Conservation (phyloP, 2,113 vertebrate species). For the pig (Sus scrofa) region T2T-Sscrofa CM000824.6:213049501-213050000, state of each 20-base stretch:
- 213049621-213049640: background rate
- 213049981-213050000: background rate
- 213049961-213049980: background rate
- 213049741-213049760: background rate
- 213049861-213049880: background rate
- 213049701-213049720: background rate
- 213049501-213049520: background rate
- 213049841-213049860: background rate
- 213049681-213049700: background rate
- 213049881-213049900: background rate
- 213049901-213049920: background rate
- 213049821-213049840: background rate
- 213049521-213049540: background rate
- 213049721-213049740: background rate
- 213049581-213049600: background rate
- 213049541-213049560: background rate
- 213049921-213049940: background rate
- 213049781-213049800: background rate
- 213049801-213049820: background rate
- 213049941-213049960: background rate
- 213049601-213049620: background rate
- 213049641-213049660: background rate
- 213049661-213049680: background rate
- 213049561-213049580: background rate
- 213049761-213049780: background rate